These are phyloP conservation scores for Phymatocera aterrima DNA, from an alignment of 2,888 invertebrate genomes.

Conservation along the genomic window DNA sequence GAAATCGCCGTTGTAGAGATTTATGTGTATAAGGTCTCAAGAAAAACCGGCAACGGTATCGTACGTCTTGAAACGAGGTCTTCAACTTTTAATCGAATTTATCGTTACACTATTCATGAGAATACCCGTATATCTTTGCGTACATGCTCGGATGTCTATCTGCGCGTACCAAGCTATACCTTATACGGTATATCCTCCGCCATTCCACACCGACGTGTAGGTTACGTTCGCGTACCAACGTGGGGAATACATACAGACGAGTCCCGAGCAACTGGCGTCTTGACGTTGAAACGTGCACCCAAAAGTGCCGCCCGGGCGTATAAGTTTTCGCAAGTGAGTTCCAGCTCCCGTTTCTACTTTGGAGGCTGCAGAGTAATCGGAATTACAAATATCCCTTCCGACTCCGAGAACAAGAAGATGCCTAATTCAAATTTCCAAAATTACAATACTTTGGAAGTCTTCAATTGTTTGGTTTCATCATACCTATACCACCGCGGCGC, in stretches of 20 bases:
- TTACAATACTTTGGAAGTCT: conserved; percentile 53
- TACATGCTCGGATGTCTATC: conserved; percentile 29
- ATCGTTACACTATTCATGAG: conserved; percentile 73
- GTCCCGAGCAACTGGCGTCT: conserved; percentile 39
- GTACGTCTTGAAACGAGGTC: conserved; percentile 38
- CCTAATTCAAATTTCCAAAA: conserved; percentile 60
- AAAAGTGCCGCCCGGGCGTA: conserved; percentile 64
- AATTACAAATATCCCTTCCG: conserved; percentile 68
- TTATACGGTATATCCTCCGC: too few species aligned
- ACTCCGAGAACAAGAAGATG: conserved; percentile 44
- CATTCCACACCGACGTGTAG: conserved; percentile 21
- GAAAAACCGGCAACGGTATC: conserved; percentile 13
- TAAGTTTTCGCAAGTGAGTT: conserved; percentile 59
- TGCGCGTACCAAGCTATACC: conserved; percentile 22
- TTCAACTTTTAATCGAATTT: conserved; percentile 72
- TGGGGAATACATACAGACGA: conserved; percentile 32
- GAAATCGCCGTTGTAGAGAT: conserved; percentile 24
- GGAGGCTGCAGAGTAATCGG: conserved; percentile 63
- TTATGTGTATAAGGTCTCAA: conserved; percentile 18
- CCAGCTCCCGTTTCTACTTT: conserved; percentile 52
- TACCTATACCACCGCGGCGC: too few species aligned
- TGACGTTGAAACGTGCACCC: conserved; percentile 59
- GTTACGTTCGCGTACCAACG: conserved; percentile 49
- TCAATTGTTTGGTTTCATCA: conserved; percentile 8
- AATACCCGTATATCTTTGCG: conserved; percentile 65